phyloP scores from a whole-genome alignment of 2,113 vertebrate genomes.

The Lampris incognitus region DNA sequence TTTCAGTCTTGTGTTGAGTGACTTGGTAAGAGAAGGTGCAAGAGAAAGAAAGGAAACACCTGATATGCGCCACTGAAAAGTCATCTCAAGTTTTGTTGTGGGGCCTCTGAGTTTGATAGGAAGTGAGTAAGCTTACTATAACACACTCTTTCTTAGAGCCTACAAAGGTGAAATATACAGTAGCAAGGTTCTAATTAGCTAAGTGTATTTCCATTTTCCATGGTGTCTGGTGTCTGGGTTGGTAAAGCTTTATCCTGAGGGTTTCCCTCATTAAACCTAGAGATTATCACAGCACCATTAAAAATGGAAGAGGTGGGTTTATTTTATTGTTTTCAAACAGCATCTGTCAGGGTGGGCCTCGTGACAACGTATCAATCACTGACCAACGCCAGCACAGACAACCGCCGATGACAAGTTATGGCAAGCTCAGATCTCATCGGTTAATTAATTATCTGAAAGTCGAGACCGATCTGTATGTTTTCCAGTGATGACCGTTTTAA shows the following conservation, averaged over 20 bases:
- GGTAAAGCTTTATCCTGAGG: constrained; percentile 1
- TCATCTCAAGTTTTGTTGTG: too few relatives aligned
- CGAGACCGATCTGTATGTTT: too few relatives aligned
- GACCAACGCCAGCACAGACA: neutral
- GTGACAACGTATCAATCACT: neutral
- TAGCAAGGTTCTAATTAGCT: neutral
- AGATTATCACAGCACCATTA: constrained; percentile 40
- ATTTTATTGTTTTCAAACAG: constrained; percentile 40
- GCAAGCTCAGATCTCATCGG: too few relatives aligned
- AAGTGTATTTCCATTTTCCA: neutral
- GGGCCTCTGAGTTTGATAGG: too few relatives aligned
- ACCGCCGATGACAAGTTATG: neutral
- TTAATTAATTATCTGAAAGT: neutral
- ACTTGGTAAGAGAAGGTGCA: too few relatives aligned
- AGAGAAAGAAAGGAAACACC: too few relatives aligned
- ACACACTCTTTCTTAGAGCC: too few relatives aligned
- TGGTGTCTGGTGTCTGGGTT: neutral
- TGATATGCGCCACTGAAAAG: too few relatives aligned
- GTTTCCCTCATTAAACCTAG: constrained; percentile 28
- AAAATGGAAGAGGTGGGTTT: constrained; percentile 47
- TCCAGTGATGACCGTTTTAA: too few relatives aligned
- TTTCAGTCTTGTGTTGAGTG: too few relatives aligned
- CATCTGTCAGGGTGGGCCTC: constrained; percentile 3
- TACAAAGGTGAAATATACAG: too few relatives aligned
- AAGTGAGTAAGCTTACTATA: too few relatives aligned